Evolutionary conservation across 2,797 vertebrate genomes (phyloP).

Genomic region (Pelochelys cantorii): DNA sequence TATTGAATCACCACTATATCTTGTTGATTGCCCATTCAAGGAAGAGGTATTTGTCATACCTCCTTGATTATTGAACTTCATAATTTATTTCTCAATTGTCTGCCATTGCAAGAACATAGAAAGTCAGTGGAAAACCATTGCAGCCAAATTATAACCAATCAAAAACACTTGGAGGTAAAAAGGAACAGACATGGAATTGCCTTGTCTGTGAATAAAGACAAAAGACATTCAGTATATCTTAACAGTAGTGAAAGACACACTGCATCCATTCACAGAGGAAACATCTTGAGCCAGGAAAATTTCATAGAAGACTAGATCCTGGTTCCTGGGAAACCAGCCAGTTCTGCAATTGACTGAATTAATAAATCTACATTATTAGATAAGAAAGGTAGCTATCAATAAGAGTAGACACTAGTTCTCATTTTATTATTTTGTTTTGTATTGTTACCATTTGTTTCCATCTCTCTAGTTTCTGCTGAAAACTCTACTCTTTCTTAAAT

Average conservation of each 20-base stretch:
- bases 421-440: not conserved
- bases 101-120: not conserved
- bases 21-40: not conserved
- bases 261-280: not conserved
- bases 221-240: not conserved
- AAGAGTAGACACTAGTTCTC: not conserved
- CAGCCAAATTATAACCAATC: not conserved
- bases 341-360: not conserved
- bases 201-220: not conserved
- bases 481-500: not conserved
- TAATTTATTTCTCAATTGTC: not conserved
- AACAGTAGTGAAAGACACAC: not conserved
- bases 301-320: not conserved
- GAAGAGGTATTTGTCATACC: not conserved
- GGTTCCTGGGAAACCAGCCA: not conserved
- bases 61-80: not conserved
- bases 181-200: not conserved
- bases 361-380: not conserved
- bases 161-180: not conserved
- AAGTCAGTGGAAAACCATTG: not conserved
- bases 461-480: not conserved
- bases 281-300: not conserved
- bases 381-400: not conserved
- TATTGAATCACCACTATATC: not conserved
- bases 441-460: not conserved